Base-by-base conservation (phyloP, 1,140 invertebrate genomes). In the Anastatus disparis region DNA sequence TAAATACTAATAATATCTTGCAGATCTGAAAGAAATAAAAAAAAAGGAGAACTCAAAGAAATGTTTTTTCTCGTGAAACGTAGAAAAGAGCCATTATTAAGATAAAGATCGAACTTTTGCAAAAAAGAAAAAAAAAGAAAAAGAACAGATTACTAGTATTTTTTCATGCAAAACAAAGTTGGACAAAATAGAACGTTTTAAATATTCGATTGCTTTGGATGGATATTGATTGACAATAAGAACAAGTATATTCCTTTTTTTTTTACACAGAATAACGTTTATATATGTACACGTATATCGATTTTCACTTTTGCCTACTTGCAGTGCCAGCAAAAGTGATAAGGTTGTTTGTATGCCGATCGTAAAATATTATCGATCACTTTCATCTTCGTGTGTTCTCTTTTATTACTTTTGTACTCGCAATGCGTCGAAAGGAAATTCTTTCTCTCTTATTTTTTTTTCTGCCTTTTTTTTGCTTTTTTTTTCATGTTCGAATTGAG, bases 231-330 rank as follows among this genome's bases (percentile, higher is more conserved):
- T 63, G 59, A 50, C 67, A 62, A 35, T 63, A n/a, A n/a, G n/a
- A n/a, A n/a, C n/a, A n/a, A n/a, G n/a, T n/a, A n/a, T n/a, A n/a
- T n/a, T n/a, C n/a, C n/a, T n/a, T n/a, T n/a, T n/a, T n/a, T n/a
- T n/a, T n/a, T n/a, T n/a, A n/a, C n/a, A n/a, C n/a, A n/a, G n/a
- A n/a, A n/a, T n/a, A 31, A 50, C 58, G 40, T 63, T 63, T 63
- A 59, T 50, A 63, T 63, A 40, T n/a, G n/a, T n/a, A n/a, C 20
- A 48, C 31, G 3, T 13, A 46, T 46, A 70, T 70, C 52, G 59
- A 70, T 70, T 70, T 70, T 70, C 59, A 63, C 59, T 70, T 70
- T 70, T 66, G n/a, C 35, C 70, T 40, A 53, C 53, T 56, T 44
- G 40, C 22, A 26, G n/a, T n/a, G n/a, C n/a, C n/a, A n/a, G n/a